These are phyloP conservation scores for Pheucticus melanocephalus DNA, from an alignment of 2,113 vertebrate genomes.

Conservation along the genomic window DNA sequence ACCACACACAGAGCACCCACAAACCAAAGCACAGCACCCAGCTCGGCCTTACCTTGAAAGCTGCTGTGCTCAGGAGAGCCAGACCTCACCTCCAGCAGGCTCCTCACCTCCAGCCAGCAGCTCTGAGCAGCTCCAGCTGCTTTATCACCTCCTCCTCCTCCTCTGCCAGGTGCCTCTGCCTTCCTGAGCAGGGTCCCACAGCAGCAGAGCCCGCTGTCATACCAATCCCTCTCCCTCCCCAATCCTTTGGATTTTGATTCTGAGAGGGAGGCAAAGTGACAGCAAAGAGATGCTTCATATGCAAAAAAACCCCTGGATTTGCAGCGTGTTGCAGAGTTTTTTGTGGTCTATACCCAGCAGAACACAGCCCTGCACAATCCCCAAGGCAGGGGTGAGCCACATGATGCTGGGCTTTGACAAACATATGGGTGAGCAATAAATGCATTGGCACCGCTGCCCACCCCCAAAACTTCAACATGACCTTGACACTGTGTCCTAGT, in stretches of 20 bases:
- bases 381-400: neutral
- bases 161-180: neutral
- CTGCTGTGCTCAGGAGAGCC: neutral
- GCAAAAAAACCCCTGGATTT: neutral
- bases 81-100: neutral
- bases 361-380: neutral
- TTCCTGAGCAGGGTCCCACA: neutral
- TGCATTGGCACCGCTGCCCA: neutral
- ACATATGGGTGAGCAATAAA: neutral
- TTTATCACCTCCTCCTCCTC: conserved; percentile 30
- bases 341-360: neutral
- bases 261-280: neutral
- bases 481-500: neutral
- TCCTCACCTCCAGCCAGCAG: neutral
- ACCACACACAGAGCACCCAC: rapidly evolving
- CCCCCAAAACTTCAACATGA: neutral
- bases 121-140: neutral
- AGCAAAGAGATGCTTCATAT: neutral
- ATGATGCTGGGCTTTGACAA: neutral
- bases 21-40: neutral
- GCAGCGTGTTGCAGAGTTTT: neutral
- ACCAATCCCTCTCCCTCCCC: neutral
- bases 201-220: neutral
- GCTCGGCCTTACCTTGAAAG: neutral
- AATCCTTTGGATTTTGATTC: neutral